Evolutionary conservation across 2,113 vertebrate genomes (phyloP).

Genomic region (Carettochelys insculpta): DNA sequence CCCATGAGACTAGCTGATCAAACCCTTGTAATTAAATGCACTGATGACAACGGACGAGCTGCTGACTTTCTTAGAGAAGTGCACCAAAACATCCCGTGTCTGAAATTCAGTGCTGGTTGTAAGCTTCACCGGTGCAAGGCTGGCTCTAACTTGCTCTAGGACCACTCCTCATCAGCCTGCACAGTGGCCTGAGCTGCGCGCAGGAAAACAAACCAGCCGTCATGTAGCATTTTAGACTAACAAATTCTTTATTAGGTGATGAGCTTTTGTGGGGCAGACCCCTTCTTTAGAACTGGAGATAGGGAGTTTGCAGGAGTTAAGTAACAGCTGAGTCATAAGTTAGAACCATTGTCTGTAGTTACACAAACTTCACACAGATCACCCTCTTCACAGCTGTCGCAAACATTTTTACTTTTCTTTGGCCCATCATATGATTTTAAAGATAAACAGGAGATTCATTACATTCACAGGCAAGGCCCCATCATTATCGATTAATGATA

Average conservation of each 20-base stretch:
- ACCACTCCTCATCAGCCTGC: background rate
- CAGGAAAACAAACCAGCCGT: too few species aligned
- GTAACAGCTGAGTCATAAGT: conserved; percentile 26
- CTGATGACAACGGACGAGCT: background rate
- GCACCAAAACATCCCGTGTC: too few species aligned
- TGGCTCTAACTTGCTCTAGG: fast-evolving
- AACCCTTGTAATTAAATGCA: fast-evolving
- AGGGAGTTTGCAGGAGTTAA: background rate
- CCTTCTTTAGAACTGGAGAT: too few species aligned
- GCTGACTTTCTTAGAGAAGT: background rate
- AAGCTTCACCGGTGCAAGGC: too few species aligned
- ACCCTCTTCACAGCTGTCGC: background rate
- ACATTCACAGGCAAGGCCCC: too few species aligned
- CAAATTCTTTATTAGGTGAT: too few species aligned
- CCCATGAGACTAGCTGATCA: background rate
- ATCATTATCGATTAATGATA: background rate
- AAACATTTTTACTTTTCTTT: background rate
- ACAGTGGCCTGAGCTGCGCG: background rate
- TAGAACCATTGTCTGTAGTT: conserved; percentile 15
- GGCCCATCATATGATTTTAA: background rate
- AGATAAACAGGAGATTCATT: background rate
- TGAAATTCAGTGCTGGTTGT: too few species aligned
- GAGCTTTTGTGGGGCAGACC: too few species aligned
- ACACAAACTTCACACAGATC: background rate
- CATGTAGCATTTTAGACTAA: too few species aligned